Base-by-base conservation (phyloP, 2,113 vertebrate genomes). In the Centropus unirufus region DNA sequence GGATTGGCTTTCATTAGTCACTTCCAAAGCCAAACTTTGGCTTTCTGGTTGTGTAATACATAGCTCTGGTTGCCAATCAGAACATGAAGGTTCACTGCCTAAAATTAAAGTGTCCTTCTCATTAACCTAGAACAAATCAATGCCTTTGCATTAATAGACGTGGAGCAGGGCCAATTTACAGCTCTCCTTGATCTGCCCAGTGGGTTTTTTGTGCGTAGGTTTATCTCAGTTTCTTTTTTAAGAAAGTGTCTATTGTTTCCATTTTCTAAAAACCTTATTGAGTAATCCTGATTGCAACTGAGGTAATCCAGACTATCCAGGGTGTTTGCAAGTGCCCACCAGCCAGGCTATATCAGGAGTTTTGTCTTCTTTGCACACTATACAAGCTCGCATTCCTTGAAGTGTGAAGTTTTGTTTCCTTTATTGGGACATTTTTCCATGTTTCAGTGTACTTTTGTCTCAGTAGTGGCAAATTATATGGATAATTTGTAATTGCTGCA, bases 401-500 rank as follows among this genome's bases (percentile, higher is more conserved):
- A 85, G 89, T 1, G 0, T 55, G 73, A 68, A 85, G 20, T 34
- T 68, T 68, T 0, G 3, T 59, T 95, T 83, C 36, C 12, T 89
- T 93, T 66, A 59, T 61, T 21, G 1, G 54, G 80, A 69, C 66
- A 26, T 42, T 77, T 88, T 22, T 58, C 78, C 89, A 1, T 46
- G 54, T 95, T 93, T 92, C 87, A 24, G 15, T 12, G 51, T 74
- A 5, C 74, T 91, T 95, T 59, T 93, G 46, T 42, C 84, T 87
- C 76, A 23, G 54, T 58, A 91, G 86, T 76, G 67, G 77, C 79
- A 95, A 86, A 24, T 27, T 30, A 18, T 6, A 2, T 27, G 90
- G 77, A 47, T 87, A 88, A 59, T 63, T 20, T 16, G 44, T 78
- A 87, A 46, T 76, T 86, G 93, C 94, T 96, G 95, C 94, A 87